Percentiles rank a stretch among this genome's conserved stretches.
Conservation (phyloP, 2,797 vertebrate species). For the Choloepus didactylus region DNA sequence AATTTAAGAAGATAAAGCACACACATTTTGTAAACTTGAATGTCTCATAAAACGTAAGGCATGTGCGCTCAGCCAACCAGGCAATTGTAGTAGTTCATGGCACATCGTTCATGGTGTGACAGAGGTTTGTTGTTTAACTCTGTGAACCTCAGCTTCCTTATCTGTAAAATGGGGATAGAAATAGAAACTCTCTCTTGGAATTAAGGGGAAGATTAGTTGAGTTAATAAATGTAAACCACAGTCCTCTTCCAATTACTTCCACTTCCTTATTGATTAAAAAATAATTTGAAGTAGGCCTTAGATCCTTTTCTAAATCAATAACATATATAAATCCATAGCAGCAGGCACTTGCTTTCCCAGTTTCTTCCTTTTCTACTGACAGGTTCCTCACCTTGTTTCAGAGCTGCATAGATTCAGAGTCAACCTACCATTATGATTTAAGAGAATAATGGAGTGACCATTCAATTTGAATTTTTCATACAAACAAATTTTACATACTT, state of each 20-base stretch:
- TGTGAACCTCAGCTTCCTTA: neutral
- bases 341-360: neutral
- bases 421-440: neutral
- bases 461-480: neutral
- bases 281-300: neutral
- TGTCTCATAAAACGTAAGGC: neutral
- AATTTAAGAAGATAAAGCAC: neutral
- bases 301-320: neutral
- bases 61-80: neutral
- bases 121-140: neutral
- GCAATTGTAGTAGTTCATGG: neutral
- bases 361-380: neutral
- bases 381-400: neutral
- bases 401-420: neutral
- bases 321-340: neutral
- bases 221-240: neutral
- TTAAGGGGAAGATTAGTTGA: neutral
- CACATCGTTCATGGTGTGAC: neutral
- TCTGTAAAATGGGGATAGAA: neutral
- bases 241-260: neutral
- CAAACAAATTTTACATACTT: neutral
- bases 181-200: neutral
- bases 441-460: neutral
- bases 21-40: neutral
- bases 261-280: neutral